A percentile compares a stretch with the other conserved stretches of the same genome.
These are phyloP conservation scores for Bos indicus DNA, from an alignment of 2,113 vertebrate species.

Conservation along the genomic window DNA sequence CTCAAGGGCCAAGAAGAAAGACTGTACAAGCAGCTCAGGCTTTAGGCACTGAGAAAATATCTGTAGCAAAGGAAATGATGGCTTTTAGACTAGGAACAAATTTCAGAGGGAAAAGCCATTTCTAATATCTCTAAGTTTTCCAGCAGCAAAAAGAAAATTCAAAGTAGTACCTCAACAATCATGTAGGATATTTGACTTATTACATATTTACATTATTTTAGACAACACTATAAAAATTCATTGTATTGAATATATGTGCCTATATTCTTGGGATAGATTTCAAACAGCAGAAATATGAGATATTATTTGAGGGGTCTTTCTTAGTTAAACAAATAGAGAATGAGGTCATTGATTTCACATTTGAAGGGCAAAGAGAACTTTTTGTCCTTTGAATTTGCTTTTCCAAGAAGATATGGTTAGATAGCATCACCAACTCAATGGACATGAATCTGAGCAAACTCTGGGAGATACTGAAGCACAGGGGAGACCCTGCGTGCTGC, in stretches of 20 bases:
- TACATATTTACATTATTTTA: background rate
- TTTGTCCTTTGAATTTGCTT: background rate
- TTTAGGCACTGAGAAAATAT: background rate
- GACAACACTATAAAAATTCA: background rate
- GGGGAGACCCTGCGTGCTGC: background rate
- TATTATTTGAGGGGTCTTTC: background rate
- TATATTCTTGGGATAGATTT: background rate
- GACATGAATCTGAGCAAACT: background rate
- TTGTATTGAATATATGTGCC: background rate
- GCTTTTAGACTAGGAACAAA: background rate
- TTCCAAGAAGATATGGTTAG: background rate
- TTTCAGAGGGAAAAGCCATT: background rate
- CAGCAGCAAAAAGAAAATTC: background rate
- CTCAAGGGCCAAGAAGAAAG: background rate
- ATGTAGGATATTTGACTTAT: background rate
- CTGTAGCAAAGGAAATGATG: background rate
- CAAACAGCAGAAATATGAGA: background rate
- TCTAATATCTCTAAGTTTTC: background rate
- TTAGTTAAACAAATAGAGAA: background rate
- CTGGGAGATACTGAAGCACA: background rate
- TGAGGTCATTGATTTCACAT: background rate
- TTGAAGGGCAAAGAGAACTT: background rate
- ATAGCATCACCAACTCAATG: background rate
- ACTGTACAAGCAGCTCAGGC: background rate
- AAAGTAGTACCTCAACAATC: background rate